Conservation (phyloP, 2,888 invertebrate species). For the Drosophila seclusa region DNA sequence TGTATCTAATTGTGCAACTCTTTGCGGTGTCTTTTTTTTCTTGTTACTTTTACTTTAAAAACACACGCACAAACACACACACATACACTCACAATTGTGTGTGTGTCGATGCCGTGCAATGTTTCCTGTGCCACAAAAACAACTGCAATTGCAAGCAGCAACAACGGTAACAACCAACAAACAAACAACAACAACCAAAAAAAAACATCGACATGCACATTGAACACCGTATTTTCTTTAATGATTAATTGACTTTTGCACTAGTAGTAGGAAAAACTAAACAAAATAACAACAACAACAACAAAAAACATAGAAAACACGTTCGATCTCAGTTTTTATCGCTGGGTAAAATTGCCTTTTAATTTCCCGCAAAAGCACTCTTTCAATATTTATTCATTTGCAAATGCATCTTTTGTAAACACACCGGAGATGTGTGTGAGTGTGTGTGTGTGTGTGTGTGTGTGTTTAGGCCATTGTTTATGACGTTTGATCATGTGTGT, state of each 20-base stretch:
- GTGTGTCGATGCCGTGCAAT: constrained; percentile 22
- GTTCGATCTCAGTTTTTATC: constrained; percentile 65
- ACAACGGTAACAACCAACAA: constrained; percentile 23
- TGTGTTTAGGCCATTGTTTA: constrained; percentile 50
- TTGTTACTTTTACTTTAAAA: constrained; percentile 69
- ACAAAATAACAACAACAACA: constrained; percentile 1
- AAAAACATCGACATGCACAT: constrained; percentile 62
- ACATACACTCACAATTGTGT: constrained; percentile 30
- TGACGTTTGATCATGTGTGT: constrained; percentile 25
- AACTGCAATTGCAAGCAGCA: constrained; percentile 25
- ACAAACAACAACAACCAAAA: constrained; percentile 22
- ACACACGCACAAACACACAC: constrained; percentile 36
- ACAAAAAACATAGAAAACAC: constrained; percentile 45
- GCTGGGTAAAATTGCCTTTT: constrained; percentile 69
- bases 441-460: constrained; percentile 11
- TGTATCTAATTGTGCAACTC: constrained; percentile 70
- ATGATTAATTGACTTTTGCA: constrained; percentile 79
- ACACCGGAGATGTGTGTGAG: constrained; percentile 8
- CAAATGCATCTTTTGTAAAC: constrained; percentile 53
- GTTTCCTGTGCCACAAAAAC: constrained; percentile 58
- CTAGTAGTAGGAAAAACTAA: constrained; percentile 29
- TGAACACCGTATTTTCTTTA: constrained; percentile 74
- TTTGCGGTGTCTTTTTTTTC: constrained; percentile 51
- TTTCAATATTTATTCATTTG: constrained; percentile 72
- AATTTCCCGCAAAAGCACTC: constrained; percentile 63